phyloP scores from a whole-genome alignment of 2,113 vertebrate genomes.

The Nycticorax nycticorax region DNA sequence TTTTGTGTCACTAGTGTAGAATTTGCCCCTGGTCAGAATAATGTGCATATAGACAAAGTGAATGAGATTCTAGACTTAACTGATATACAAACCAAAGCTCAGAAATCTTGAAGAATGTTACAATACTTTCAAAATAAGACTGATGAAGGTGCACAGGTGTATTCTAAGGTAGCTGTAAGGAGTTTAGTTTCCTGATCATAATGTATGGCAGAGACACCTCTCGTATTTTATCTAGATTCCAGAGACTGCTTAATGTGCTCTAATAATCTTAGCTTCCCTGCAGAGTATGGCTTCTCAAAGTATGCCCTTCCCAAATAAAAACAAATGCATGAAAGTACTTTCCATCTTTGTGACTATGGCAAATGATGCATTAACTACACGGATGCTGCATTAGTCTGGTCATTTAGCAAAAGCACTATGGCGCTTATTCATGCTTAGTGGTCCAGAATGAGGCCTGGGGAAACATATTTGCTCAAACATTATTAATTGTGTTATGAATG shows the following conservation, averaged over 20 bases:
- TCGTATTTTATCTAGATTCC: not conserved
- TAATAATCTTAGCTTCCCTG: not conserved
- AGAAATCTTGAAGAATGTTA: not conserved
- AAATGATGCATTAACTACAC: not conserved
- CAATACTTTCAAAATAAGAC: not conserved
- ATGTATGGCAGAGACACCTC: not conserved
- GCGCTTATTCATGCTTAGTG: not conserved
- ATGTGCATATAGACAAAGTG: not conserved
- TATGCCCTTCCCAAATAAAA: not conserved
- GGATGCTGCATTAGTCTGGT: not conserved
- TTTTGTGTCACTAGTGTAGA: not conserved
- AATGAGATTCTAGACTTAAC: not conserved
- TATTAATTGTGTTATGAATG: not conserved
- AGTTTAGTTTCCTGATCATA: not conserved
- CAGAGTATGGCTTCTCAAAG: not conserved
- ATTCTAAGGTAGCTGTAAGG: not conserved
- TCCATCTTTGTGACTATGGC: not conserved
- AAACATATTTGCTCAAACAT: not conserved
- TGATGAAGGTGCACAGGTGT: not conserved
- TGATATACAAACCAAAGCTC: not conserved
- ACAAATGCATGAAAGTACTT: not conserved
- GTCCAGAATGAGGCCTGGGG: not conserved
- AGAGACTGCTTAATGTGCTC: not conserved
- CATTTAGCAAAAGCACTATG: not conserved
- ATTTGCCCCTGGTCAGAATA: not conserved